These are phyloP conservation scores for Xestia xanthographa DNA, from an alignment of 2,888 invertebrate species.

Conservation along the genomic window DNA sequence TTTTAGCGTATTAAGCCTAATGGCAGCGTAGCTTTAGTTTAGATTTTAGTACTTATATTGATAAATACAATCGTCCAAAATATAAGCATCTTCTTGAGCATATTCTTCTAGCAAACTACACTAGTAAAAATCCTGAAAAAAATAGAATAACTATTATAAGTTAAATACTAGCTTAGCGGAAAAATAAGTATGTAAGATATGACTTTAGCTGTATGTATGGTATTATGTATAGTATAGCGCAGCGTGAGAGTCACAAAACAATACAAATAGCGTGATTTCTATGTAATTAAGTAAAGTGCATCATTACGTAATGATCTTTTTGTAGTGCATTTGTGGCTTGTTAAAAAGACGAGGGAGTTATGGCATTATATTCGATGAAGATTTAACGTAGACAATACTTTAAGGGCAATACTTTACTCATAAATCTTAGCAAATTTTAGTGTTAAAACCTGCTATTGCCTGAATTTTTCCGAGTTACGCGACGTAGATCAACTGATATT, in stretches of 20 bases:
- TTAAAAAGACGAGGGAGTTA: not conserved
- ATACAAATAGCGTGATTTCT: not conserved
- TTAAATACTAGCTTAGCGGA: not conserved
- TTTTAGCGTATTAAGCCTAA: conserved; percentile 35
- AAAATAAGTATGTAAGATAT: not conserved
- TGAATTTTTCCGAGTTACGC: too few species aligned
- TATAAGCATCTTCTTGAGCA: conserved; percentile 12
- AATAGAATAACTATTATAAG: not conserved
- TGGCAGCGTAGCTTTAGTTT: not conserved
- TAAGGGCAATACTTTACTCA: not conserved
- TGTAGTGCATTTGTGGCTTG: not conserved
- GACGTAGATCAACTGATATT: too few species aligned
- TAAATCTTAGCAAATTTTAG: not conserved
- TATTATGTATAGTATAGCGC: not conserved
- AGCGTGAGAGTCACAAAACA: conserved; percentile 27
- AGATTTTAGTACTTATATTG: not conserved
- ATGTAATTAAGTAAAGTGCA: not conserved
- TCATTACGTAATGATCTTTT: not conserved
- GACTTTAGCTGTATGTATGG: not conserved
- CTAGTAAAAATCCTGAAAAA: conserved; percentile 3
- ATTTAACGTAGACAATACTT: not conserved
- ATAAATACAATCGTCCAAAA: not conserved
- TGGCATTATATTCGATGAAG: not conserved
- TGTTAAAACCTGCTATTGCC: not conserved
- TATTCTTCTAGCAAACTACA: conserved; percentile 13